A percentile compares a stretch with the other conserved stretches of the same genome.
Conservation (phyloP, 2,888 invertebrate species). For the Globia sparganii region DNA sequence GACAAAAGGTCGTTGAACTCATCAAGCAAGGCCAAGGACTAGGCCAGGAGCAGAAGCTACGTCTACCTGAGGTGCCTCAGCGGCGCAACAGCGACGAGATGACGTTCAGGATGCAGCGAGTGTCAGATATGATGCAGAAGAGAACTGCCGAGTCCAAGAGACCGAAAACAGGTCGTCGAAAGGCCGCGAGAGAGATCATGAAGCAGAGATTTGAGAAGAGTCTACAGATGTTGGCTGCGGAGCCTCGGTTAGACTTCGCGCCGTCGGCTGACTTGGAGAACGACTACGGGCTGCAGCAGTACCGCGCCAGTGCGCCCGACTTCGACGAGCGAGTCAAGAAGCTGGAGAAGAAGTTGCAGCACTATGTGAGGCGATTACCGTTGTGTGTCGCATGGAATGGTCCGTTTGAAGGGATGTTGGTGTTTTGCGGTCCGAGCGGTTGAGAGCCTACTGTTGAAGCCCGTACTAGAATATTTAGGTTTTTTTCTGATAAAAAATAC, state of each 20-base stretch:
- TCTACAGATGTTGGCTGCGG: conserved; percentile 95
- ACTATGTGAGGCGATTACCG: conserved; percentile 84
- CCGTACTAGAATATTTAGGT: too few species aligned
- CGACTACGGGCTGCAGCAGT: conserved; percentile 95
- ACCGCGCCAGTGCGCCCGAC: conserved; percentile 95
- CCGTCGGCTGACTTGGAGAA: conserved; percentile 94
- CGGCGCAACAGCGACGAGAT: conserved; percentile 82
- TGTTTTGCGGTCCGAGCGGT: conserved; percentile 42
- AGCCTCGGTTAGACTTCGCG: conserved; percentile 91
- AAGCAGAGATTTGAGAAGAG: conserved; percentile 96
- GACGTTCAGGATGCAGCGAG: conserved; percentile 92
- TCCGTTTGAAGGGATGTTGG: conserved; percentile 52
- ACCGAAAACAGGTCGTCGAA: conserved; percentile 77
- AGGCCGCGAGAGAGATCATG: conserved; percentile 91
- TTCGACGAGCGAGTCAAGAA: conserved; percentile 96
- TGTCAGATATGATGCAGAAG: conserved; percentile 94
- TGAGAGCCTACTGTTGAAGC: conserved; percentile 45
- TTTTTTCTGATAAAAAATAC: neutral
- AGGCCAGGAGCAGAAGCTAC: conserved; percentile 72
- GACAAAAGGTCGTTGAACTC: conserved; percentile 80
- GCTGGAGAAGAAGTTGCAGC: conserved; percentile 90
- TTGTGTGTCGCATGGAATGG: conserved; percentile 82
- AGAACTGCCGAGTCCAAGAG: conserved; percentile 88
- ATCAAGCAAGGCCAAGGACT: conserved; percentile 70
- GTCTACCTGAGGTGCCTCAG: conserved; percentile 65